phyloP scores from a whole-genome alignment of 37 sponge, comb jelly and placozoan species.

The Ephydatia muelleri region DNA sequence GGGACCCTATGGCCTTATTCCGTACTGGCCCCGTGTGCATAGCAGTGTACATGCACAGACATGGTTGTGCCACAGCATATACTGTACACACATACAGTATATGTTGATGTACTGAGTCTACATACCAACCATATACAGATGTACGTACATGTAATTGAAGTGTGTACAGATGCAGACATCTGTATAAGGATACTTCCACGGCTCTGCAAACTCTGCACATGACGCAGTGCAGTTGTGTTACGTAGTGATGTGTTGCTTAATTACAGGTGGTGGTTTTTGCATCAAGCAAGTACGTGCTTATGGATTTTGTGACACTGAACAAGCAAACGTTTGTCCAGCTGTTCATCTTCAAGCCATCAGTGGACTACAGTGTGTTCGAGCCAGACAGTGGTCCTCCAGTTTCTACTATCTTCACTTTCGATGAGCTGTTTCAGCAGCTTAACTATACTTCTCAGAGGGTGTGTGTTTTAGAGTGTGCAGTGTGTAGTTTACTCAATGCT shows the following conservation, averaged over 20 bases:
- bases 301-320: constrained; percentile 1
- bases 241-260: background rate
- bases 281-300: background rate
- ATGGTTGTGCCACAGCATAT: too few species aligned
- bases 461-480: background rate
- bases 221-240: too few species aligned
- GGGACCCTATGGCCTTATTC: too few species aligned
- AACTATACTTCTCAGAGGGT: background rate
- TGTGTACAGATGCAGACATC: too few species aligned
- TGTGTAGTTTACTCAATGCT: background rate
- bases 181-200: too few species aligned
- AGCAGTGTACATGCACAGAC: too few species aligned
- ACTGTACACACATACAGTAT: too few species aligned
- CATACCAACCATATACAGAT: too few species aligned
- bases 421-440: constrained; percentile 1
- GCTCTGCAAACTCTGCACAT: too few species aligned
- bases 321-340: constrained; percentile 17
- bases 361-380: background rate
- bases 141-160: too few species aligned
- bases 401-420: constrained; percentile 15
- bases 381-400: background rate
- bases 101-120: too few species aligned
- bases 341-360: constrained; percentile 1
- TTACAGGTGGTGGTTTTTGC: constrained; percentile 7
- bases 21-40: too few species aligned